A percentile compares a stretch with the other conserved stretches of the same genome.
Conservation (phyloP, 2,113 vertebrate genomes). For the Oophaga pumilio region DNA sequence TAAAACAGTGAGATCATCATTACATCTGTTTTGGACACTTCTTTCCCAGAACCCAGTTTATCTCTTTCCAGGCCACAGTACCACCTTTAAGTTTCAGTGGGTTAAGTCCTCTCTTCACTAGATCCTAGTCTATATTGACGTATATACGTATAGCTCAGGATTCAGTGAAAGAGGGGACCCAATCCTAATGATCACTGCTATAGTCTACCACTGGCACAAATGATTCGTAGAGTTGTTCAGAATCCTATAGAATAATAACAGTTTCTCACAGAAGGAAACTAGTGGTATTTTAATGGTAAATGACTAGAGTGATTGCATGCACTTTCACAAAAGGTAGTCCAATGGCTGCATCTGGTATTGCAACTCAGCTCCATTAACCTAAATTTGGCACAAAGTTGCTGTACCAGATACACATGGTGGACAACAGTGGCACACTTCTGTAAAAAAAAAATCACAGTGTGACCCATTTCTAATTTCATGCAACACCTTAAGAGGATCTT, state of each 20-base stretch:
- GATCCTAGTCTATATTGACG: neutral
- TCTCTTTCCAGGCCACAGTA: neutral
- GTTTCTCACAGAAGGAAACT: neutral
- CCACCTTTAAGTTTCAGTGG: neutral
- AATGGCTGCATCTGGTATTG: too few species aligned
- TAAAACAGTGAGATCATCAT: neutral
- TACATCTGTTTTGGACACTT: neutral
- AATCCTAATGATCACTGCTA: neutral
- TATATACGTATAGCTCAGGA: slow-evolving; percentile 9
- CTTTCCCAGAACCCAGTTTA: neutral
- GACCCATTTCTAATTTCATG: too few species aligned
- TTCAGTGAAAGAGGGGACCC: slow-evolving; percentile 8
- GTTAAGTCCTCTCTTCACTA: slow-evolving; percentile 3
- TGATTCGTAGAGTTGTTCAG: neutral
- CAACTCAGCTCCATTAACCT: too few species aligned
- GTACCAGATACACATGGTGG: too few species aligned
- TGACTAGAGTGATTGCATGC: too few species aligned
- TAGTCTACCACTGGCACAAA: neutral
- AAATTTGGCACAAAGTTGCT: too few species aligned
- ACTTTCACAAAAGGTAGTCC: too few species aligned
- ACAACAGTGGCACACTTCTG: too few species aligned
- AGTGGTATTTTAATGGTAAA: too few species aligned
- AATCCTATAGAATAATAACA: neutral
- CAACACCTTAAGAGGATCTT: too few species aligned
- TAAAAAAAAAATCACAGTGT: too few species aligned